A percentile compares a stretch with the other conserved stretches of the same genome.
These are phyloP conservation scores for Hedya salicella DNA, from an alignment of 2,888 invertebrate species.

Conservation along the genomic window DNA sequence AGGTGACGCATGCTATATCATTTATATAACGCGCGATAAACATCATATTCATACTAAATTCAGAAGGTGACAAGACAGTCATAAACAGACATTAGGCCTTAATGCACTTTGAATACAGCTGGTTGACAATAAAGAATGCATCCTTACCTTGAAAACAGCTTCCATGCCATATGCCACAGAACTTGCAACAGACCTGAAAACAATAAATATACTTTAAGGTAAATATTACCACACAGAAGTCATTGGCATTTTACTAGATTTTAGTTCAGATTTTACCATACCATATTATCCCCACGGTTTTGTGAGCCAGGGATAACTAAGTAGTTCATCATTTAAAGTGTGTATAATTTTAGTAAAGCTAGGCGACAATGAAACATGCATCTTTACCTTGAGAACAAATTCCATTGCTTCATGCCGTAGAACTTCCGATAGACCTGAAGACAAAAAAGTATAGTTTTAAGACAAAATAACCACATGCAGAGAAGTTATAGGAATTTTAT, in stretches of 20 bases:
- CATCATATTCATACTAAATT: too few relatives aligned
- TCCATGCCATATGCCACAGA: neutral
- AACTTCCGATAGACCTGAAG: neutral
- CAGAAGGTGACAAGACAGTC: too few relatives aligned
- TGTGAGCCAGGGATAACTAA: conserved; percentile 53
- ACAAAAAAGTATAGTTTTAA: neutral
- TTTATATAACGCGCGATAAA: too few relatives aligned
- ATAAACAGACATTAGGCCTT: too few relatives aligned
- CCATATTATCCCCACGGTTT: conserved; percentile 49
- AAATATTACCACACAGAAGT: too few relatives aligned
- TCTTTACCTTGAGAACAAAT: neutral
- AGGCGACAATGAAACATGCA: neutral
- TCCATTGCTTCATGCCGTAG: neutral
- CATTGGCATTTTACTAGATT: neutral
- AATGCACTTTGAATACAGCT: too few relatives aligned
- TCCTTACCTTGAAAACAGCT: neutral
- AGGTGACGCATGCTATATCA: too few relatives aligned
- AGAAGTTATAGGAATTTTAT: too few relatives aligned
- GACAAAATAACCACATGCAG: too few relatives aligned
- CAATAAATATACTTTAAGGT: neutral
- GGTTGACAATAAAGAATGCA: neutral
- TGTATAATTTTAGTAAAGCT: too few relatives aligned
- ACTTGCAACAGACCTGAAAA: neutral
- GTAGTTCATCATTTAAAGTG: conserved; percentile 57
- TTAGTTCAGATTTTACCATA: conserved; percentile 66